These are phyloP conservation scores for Halcyon leucocephala DNA, from an alignment of 2,797 vertebrate genomes.

Conservation along the genomic window DNA sequence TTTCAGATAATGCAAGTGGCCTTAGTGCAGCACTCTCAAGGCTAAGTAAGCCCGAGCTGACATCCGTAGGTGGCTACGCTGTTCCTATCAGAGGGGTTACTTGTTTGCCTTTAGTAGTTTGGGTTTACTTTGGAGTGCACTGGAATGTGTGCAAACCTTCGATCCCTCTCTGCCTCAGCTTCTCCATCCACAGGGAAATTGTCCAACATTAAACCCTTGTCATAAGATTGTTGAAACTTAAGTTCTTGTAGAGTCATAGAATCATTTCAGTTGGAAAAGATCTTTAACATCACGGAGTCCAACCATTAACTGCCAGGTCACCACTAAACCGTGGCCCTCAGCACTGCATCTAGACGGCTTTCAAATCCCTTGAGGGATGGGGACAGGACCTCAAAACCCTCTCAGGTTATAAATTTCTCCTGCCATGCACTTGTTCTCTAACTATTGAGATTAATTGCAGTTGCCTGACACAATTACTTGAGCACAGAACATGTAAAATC, in stretches of 20 bases:
- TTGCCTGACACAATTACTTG: background rate
- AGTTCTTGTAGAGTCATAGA: background rate
- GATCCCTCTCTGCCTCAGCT: background rate
- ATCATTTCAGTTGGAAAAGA: background rate
- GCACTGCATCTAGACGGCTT: background rate
- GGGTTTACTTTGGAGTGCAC: background rate
- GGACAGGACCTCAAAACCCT: background rate
- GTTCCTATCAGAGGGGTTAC: background rate
- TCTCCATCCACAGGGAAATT: background rate
- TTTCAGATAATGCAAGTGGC: background rate
- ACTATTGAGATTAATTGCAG: background rate
- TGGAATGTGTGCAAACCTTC: background rate
- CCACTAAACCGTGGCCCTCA: background rate
- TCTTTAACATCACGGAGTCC: background rate
- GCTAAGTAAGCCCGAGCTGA: background rate
- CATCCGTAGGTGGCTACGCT: background rate
- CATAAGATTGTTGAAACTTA: background rate
- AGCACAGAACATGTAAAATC: background rate
- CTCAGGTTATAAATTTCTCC: background rate
- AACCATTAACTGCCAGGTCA: background rate
- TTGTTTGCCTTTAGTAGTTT: background rate
- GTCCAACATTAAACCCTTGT: background rate
- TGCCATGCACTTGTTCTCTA: background rate
- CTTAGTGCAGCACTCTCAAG: background rate
- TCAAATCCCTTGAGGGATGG: background rate